Evolutionary conservation across 2,888 invertebrate species (phyloP).

Genomic region (Daptonema setosum): DNA sequence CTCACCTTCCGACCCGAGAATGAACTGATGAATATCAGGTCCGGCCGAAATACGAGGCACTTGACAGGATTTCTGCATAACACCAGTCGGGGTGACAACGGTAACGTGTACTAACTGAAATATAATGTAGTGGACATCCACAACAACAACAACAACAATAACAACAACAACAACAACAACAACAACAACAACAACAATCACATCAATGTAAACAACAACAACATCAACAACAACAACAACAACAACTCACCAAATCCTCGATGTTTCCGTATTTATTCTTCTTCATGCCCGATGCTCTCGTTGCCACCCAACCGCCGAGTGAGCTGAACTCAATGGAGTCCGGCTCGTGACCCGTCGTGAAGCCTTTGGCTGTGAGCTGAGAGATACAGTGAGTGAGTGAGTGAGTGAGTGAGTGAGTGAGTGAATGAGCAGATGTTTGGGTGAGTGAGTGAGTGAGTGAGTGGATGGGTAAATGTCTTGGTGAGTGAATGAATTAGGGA

Average conservation of each 20-base stretch:
- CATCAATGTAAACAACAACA: not conserved
- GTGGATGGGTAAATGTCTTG: too few species aligned
- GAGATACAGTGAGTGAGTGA: not conserved
- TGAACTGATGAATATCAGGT: conserved; percentile 58
- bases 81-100: conserved; percentile 61
- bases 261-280: conserved; percentile 95
- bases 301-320: conserved; percentile 90
- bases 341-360: conserved; percentile 66
- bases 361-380: conserved; percentile 16
- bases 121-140: not conserved
- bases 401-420: not conserved
- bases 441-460: too few species aligned
- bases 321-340: conserved; percentile 79
- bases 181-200: not conserved
- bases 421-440: too few species aligned
- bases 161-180: not conserved
- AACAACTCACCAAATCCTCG: conserved; percentile 56
- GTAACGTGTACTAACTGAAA: conserved; percentile 53
- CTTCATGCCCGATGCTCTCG: conserved; percentile 94
- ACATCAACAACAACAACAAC: not conserved
- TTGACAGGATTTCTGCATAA: conserved; percentile 56
- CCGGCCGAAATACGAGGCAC: conserved; percentile 57
- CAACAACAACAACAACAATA: not conserved
- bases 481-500: too few species aligned
- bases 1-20: conserved; percentile 50